Evolutionary conservation across 2,797 vertebrate species (phyloP).

Genomic region (Peromyscus aztecus): DNA sequence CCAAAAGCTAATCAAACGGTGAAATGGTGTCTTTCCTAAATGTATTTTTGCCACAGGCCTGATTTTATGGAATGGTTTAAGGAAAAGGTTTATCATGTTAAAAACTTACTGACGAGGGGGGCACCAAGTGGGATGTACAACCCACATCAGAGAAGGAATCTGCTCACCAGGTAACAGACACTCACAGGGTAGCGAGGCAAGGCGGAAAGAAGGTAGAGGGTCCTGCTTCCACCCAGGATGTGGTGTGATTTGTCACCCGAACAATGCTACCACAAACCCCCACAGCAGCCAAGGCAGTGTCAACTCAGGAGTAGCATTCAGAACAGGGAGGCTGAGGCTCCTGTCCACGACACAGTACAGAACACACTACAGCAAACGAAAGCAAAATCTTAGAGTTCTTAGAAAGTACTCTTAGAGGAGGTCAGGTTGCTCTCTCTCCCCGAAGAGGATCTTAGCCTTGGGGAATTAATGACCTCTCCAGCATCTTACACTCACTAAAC

Average conservation of each 20-base stretch:
- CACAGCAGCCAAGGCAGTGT: not conserved
- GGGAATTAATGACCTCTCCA: not conserved
- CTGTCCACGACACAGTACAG: accelerated
- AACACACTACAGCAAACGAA: not conserved
- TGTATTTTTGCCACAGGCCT: conserved; percentile 12
- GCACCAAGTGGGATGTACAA: not conserved
- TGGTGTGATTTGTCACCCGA: not conserved
- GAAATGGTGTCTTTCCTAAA: not conserved
- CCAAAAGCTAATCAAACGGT: not conserved
- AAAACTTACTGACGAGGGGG: not conserved
- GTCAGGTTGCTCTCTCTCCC: not conserved
- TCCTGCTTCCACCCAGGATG: not conserved
- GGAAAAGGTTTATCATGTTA: not conserved
- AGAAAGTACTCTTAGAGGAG: not conserved
- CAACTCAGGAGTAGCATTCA: not conserved
- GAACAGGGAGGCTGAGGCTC: not conserved
- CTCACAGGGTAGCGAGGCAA: not conserved
- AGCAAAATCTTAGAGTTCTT: not conserved
- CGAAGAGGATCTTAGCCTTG: not conserved
- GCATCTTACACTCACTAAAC: not conserved
- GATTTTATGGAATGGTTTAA: not conserved
- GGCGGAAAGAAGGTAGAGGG: too few species aligned
- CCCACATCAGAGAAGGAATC: not conserved
- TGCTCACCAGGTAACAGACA: not conserved
- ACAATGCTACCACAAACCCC: not conserved